Base-by-base conservation (phyloP, 1,140 invertebrate genomes). In the Penaeus vannamei region DNA sequence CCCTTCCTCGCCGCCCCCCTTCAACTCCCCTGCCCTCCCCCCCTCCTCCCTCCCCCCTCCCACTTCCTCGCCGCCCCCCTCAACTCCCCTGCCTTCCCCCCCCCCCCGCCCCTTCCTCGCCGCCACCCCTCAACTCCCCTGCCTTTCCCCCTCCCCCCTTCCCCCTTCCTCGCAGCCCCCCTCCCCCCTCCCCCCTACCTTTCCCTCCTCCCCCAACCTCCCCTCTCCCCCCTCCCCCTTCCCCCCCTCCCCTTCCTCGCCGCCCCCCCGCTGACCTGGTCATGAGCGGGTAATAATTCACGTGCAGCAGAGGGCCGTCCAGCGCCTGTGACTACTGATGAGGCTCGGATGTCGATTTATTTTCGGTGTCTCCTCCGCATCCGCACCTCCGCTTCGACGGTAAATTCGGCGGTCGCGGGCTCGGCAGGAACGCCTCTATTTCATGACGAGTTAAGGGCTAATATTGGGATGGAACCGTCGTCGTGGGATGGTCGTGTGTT, bases 231-330 rank as follows among this genome's bases (percentile, higher is more conserved):
- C 2, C 20, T 14, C 22, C 62, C 84, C 72, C 84, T 19, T 46
- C 59, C n/a, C 64, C 61, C 61, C 26, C 26, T 3, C 84, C 26
- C 84, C 59, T 59, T 72, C 59, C 60, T 59, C 84, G n/a, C 17
- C n/a, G 23, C 81, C 81, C 20, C 20, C 22, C 23, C 20, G n/a
- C 22, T 59, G 69, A 14, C 84, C 85, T 66, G 77, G 77, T 87
- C 86, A 87, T 81, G 79, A 66, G 66, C n/a, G 19, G 19, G 80
- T 66, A 87, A 87, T 87, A 87, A 87, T 87, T 87, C 86, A 87
- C 76, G 62, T 23, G 32, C 32, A 64, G 46, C 79, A 72, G 86
- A 87, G 83, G 86, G 86, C 29, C 79, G 69, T 87, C 80, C 72
- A 5, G 79, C 62, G 62, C 69, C 85, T 79, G 81, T 87, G 85